These are phyloP conservation scores for Dipodomys spectabilis DNA, from an alignment of 2,113 vertebrate genomes.

Conservation along the genomic window DNA sequence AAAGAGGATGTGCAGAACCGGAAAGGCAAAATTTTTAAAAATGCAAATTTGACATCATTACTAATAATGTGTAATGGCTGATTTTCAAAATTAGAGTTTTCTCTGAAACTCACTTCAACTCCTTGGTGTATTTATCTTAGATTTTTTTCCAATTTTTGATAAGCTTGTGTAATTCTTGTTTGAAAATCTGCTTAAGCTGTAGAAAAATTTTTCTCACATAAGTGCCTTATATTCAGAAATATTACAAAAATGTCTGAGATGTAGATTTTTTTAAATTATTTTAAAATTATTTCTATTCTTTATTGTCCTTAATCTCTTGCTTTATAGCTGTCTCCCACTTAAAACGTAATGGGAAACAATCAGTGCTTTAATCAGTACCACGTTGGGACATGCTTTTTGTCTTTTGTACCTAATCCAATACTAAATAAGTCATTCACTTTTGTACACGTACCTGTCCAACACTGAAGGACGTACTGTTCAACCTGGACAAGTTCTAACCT, in stretches of 20 bases:
- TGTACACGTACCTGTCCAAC: background rate
- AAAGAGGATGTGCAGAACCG: background rate
- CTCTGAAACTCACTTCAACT: background rate
- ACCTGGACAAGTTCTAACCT: constrained; percentile 42
- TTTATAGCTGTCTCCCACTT: background rate
- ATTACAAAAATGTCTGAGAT: background rate
- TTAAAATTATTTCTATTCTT: constrained; percentile 1
- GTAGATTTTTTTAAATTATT: background rate
- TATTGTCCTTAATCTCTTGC: background rate
- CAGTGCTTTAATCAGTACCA: background rate
- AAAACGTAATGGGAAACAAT: constrained; percentile 1
- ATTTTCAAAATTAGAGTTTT: background rate
- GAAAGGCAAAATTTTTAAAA: constrained; percentile 20
- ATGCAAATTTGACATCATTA: background rate
- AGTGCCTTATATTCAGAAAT: background rate
- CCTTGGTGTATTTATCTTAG: background rate
- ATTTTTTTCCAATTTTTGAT: constrained; percentile 1
- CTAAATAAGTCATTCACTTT: constrained; percentile 15
- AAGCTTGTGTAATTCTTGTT: background rate
- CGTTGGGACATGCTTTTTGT: background rate
- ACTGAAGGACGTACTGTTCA: background rate
- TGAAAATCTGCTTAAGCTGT: background rate
- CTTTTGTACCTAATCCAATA: background rate
- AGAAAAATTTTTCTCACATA: background rate
- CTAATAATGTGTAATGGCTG: background rate